Base-by-base conservation (phyloP, 1,140 invertebrate genomes). In the Temnothorax longispinosus region DNA sequence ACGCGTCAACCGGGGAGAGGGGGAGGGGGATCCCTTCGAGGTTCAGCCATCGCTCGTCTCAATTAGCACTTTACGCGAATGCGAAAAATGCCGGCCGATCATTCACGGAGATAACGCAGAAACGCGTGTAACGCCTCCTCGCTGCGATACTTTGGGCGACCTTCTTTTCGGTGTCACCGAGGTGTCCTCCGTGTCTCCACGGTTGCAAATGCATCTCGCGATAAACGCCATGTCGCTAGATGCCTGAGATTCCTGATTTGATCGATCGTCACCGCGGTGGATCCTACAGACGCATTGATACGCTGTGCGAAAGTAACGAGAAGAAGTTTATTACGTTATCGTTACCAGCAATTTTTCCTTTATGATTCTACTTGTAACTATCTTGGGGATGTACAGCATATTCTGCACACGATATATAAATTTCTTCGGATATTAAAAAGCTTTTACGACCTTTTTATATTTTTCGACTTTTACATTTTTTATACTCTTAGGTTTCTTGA, bases 41-140 rank as follows among this genome's bases (percentile, higher is more conserved):
- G 32, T 80, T 81, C 52, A 44, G 60, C 60, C 74, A 60, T 74
- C 69, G 35, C 35, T 64, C 50, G 69, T 89, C 88, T 89, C 87
- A 81, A 89, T 89, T 86, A 88, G 69, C 52, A 44, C 54, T 71
- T 82, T 74, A 47, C 52, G 80, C 69, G 69, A 58, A 58, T 72
- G 67, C 52, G 38, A 54, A 64, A 69, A 54, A 80, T 38, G n/a
- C 54, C 35, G 21, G 13, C 32, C 47, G 80, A 84, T 84, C 69
- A 74, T 75, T 50, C 80, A 75, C 41, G 11, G 67, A 58, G 80
- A 84, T 84, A 84, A 75, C 27, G 67, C 32, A 38, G 35, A 74
- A 82, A 82, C 67, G 80, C 41, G 52, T 82, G 52, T 82, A 74
- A 82, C 41, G 80, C 38, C n/a, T 74, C 7, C 38, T 58, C 38